These are phyloP conservation scores for Vannuccia rotundouncinata DNA, from an alignment of 2,888 invertebrate species.

Conservation along the genomic window DNA sequence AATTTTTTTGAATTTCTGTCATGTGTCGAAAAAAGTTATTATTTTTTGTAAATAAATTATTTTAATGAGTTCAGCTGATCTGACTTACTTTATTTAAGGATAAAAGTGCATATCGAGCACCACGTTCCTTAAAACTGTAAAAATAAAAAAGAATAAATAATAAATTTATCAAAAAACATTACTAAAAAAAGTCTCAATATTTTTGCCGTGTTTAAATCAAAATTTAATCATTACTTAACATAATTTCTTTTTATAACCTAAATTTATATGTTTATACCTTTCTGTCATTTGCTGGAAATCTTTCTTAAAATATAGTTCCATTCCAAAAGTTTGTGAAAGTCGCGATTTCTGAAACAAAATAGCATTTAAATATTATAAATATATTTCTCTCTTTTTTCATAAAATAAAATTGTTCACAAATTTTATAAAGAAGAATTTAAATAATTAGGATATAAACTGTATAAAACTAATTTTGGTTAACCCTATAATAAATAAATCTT, in stretches of 20 bases:
- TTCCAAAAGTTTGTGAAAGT: constrained; percentile 58
- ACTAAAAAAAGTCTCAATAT: neutral
- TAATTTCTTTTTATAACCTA: neutral
- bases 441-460: no score
- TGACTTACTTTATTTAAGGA: constrained; percentile 62
- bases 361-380: neutral
- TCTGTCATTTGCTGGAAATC: constrained; percentile 91
- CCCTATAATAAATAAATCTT: no score
- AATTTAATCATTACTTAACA: no score
- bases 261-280: constrained; percentile 60
- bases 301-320: constrained; percentile 84
- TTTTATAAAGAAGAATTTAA: no score
- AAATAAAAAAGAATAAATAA: neutral
- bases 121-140: constrained; percentile 81
- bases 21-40: no score
- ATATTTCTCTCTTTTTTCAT: no score
- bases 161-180: neutral
- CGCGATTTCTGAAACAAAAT: neutral
- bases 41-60: no score
- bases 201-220: neutral
- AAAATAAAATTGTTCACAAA: no score
- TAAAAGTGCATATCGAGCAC: constrained; percentile 76
- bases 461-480: no score
- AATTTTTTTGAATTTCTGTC: no score
- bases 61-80: no score